Evolutionary conservation across 2,888 invertebrate genomes (phyloP).

Genomic region (Ferrisia virgata): DNA sequence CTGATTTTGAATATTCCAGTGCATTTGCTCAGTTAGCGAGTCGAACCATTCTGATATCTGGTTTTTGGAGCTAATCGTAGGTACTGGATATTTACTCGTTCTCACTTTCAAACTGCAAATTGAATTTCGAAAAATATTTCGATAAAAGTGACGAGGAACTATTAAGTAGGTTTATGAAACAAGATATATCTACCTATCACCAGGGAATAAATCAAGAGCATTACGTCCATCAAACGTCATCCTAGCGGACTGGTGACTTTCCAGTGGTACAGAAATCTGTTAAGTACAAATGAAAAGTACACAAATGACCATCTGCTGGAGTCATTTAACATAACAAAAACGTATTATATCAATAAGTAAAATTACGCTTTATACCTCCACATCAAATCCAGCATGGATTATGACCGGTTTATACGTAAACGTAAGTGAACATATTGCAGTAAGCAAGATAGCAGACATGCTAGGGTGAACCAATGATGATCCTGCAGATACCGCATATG

Average conservation of each 20-base stretch:
- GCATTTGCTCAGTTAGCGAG: slow-evolving; percentile 89
- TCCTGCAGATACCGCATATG: slow-evolving; percentile 94
- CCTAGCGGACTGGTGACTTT: slow-evolving; percentile 91
- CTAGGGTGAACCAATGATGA: slow-evolving; percentile 98
- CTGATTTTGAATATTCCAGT: slow-evolving; percentile 96
- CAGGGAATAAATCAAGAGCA: slow-evolving; percentile 87
- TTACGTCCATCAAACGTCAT: slow-evolving; percentile 96
- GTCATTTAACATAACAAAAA: slow-evolving; percentile 28
- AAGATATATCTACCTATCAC: slow-evolving; percentile 71
- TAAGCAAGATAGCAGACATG: slow-evolving; percentile 95
- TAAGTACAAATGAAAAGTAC: slow-evolving; percentile 52
- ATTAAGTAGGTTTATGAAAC: too few species aligned
- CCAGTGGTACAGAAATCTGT: slow-evolving; percentile 85
- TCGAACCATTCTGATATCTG: slow-evolving; percentile 98
- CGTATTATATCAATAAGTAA: background rate
- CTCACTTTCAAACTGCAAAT: slow-evolving; percentile 89
- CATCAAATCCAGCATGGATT: slow-evolving; percentile 93
- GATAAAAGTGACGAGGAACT: too few species aligned
- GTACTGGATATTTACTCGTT: slow-evolving; percentile 93
- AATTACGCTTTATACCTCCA: slow-evolving; percentile 72
- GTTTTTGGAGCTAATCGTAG: slow-evolving; percentile 91
- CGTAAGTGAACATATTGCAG: slow-evolving; percentile 96
- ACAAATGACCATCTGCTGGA: too few species aligned
- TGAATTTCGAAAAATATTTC: too few species aligned
- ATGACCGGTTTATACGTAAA: slow-evolving; percentile 95